phyloP scores from a whole-genome alignment of 1,140 invertebrate species.

The Hydropsyche tenuis region DNA sequence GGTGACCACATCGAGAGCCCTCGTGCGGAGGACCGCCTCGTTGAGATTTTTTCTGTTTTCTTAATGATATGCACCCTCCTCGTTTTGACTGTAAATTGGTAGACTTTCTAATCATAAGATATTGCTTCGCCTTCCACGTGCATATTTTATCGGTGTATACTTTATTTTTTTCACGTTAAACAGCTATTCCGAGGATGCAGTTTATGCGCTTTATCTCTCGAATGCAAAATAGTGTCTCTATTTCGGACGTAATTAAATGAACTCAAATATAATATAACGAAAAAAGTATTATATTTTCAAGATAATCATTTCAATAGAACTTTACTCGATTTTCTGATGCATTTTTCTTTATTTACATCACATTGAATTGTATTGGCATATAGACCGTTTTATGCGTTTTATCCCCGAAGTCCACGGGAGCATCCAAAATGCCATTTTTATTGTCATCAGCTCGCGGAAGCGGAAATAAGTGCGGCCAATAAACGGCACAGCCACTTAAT shows the following conservation, averaged over 20 bases:
- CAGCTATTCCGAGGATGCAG: no score
- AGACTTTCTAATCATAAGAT: slow-evolving; percentile 19
- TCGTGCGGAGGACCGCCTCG: background rate
- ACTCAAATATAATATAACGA: no score
- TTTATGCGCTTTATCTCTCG: no score
- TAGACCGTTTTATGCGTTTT: background rate
- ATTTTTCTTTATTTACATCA: background rate
- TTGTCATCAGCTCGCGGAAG: slow-evolving; percentile 21
- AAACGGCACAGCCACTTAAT: slow-evolving; percentile 31
- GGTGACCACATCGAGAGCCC: background rate
- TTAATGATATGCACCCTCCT: slow-evolving; percentile 22
- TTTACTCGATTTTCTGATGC: no score
- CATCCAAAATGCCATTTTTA: slow-evolving; percentile 20
- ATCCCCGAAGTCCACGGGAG: background rate
- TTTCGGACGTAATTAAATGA: no score
- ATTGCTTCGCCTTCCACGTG: background rate
- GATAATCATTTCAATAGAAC: no score
- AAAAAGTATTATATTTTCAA: no score
- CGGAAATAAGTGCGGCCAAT: slow-evolving; percentile 29
- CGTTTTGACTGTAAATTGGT: slow-evolving; percentile 23
- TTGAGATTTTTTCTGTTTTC: slow-evolving; percentile 18
- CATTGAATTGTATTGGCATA: background rate
- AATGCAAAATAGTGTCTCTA: no score
- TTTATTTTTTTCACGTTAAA: slow-evolving; percentile 1
- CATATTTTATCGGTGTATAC: background rate